Percentiles rank a stretch among this genome's conserved stretches.
Evolutionary conservation across 2,797 vertebrate species (phyloP).

Genomic region (Passerculus sandwichensis): DNA sequence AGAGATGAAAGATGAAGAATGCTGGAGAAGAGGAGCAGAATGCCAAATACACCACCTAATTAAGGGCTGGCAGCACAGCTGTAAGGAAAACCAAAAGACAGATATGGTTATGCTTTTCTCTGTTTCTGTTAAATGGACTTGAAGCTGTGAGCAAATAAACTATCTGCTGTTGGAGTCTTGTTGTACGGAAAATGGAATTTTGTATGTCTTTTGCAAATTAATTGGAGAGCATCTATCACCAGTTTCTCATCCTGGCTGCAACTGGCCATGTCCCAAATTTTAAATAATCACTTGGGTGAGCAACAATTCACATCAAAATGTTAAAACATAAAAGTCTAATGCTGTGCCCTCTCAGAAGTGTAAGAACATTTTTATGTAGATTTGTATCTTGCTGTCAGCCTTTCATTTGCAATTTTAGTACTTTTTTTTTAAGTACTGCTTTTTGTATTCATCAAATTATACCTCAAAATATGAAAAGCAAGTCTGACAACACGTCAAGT

Average conservation of each 20-base stretch:
- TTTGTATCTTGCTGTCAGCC: background rate
- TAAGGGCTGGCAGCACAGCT: background rate
- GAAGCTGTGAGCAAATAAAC: slow-evolving; percentile 38
- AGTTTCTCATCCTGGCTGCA: background rate
- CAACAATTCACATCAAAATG: background rate
- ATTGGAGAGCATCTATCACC: background rate
- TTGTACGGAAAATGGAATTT: background rate
- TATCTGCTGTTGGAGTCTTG: background rate
- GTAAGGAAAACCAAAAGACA: background rate
- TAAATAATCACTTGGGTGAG: background rate
- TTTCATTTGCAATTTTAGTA: background rate
- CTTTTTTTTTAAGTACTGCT: background rate
- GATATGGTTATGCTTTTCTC: background rate
- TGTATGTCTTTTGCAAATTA: slow-evolving; percentile 3
- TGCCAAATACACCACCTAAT: background rate
- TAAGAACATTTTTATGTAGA: background rate
- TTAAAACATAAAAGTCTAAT: background rate
- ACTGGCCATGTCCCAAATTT: background rate
- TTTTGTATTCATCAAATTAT: background rate
- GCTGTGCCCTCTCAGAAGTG: background rate
- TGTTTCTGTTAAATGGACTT: background rate
- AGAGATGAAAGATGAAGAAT: background rate
- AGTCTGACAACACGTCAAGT: background rate
- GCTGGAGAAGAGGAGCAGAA: background rate
- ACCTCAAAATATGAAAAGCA: background rate